Percentiles rank a stretch among this genome's conserved stretches.
Evolutionary conservation across 2,797 vertebrate species (phyloP).

Genomic region (Falco peregrinus): DNA sequence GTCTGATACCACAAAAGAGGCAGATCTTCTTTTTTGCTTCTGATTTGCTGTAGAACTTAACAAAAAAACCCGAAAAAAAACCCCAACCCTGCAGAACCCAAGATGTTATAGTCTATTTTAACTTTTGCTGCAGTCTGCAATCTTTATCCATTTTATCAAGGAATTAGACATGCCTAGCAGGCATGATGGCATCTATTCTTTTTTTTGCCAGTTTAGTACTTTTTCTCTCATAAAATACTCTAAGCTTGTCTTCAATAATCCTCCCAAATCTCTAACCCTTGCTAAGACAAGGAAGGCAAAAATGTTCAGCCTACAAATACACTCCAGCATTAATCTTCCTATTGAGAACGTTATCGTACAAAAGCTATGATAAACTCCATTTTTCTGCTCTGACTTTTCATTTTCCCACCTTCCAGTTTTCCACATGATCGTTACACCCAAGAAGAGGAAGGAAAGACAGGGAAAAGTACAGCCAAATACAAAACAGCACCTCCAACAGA

Average conservation of each 20-base stretch:
- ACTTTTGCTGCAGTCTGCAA: conserved; percentile 25
- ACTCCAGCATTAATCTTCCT: neutral
- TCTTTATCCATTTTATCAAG: conserved; percentile 10
- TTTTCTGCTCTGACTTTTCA: neutral
- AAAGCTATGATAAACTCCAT: neutral
- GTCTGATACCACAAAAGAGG: neutral
- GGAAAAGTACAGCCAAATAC: neutral
- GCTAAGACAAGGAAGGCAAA: conserved; percentile 6
- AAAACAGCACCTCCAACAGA: neutral
- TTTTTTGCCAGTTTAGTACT: neutral
- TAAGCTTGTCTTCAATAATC: conserved; percentile 20
- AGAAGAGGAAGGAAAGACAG: neutral
- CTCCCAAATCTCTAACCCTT: conserved; percentile 32
- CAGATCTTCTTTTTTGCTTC: neutral
- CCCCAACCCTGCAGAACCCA: neutral
- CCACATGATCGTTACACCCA: neutral
- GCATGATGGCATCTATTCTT: conserved; percentile 29
- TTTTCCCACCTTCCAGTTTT: neutral
- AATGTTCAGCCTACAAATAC: neutral
- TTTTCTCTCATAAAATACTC: conserved; percentile 24
- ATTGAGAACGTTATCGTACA: neutral
- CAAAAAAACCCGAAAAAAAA: neutral
- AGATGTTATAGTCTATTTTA: neutral
- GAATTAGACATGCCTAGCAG: conserved; percentile 23
- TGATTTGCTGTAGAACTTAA: no score